Conservation (phyloP, 2,113 vertebrate species). For the Lates calcarifer region DNA sequence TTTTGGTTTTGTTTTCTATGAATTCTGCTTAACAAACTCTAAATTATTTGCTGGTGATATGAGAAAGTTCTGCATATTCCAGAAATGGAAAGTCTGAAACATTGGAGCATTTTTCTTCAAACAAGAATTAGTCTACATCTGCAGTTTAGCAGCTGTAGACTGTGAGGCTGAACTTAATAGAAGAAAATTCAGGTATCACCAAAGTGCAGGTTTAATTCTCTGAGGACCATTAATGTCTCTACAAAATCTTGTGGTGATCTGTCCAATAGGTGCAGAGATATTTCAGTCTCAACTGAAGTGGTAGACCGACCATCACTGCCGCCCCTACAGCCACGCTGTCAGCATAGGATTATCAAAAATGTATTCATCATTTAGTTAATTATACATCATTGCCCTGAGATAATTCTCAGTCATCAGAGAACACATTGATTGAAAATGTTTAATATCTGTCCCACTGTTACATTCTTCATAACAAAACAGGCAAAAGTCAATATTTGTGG, state of each 20-base stretch:
- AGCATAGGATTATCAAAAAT: too few species aligned
- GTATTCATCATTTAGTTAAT: not conserved
- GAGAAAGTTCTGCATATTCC: not conserved
- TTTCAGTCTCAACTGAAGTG: not conserved
- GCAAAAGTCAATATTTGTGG: conserved; percentile 13
- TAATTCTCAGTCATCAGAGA: not conserved
- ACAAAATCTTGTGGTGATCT: not conserved
- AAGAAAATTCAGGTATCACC: not conserved
- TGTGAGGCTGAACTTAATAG: not conserved
- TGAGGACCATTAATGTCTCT: not conserved
- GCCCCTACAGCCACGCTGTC: too few species aligned
- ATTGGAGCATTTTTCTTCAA: not conserved
- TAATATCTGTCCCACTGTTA: not conserved
- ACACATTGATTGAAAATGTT: not conserved
- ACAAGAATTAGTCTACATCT: not conserved
- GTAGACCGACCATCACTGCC: too few species aligned
- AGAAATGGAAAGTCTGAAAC: not conserved
- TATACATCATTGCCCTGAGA: not conserved
- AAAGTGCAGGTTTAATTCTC: not conserved
- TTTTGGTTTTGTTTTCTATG: too few species aligned
- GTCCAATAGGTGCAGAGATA: not conserved
- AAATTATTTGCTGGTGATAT: not conserved
- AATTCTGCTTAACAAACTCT: not conserved
- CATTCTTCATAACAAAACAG: not conserved
- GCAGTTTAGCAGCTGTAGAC: not conserved